Base-by-base conservation (phyloP, 2,797 vertebrate species). In the Chelonia mydas region DNA sequence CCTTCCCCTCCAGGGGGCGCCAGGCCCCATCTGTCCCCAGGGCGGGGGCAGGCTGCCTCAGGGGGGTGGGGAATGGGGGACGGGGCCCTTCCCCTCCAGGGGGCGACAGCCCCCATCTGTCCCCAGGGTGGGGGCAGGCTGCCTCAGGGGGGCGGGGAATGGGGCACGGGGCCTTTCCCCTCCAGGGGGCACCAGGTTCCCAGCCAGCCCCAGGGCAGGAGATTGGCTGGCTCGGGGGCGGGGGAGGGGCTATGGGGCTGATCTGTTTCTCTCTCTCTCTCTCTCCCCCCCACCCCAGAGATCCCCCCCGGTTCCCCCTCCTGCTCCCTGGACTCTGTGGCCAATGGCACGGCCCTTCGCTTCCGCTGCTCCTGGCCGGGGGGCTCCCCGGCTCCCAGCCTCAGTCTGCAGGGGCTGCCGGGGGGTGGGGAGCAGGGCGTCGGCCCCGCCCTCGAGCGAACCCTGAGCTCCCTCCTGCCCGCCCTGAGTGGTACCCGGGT, bases 321-420 rank as follows among this genome's bases (percentile, higher is more conserved):
- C 12, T 99, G 99, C 91, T 98, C 98, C 0, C 97, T 99, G 16
- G 87, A 95, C 82, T 93, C 98, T 0, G 94, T 90, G 27, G 88
- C 92, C 2, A 97, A 88, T 54, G 91, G 91, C 49, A 51, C 76
- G 1, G 59, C 93, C 45, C 98, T 99, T 92, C 98, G 92, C 95
- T 98, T 98, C 81, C 78, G 11, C 79, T 99, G 99, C 93, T 59
- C 33, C 19, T 99, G 98, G 98, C 90, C 80, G 0, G 98, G 98
- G 3, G 99, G 98, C 53, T 96, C 90, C 6, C 98, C 98, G 1
- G 89, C 88, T 19, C 98, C 98, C 31, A 90, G 50, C 27, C 93
- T 99, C 83, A 97, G 96, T 47, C 98, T 99, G 90, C 98, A 97
- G 55, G 91, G 86, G 1, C 96, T 99, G 25, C 98, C 91, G 4